Conservation (phyloP, 2,113 vertebrate genomes). For the Leiothrix lutea region DNA sequence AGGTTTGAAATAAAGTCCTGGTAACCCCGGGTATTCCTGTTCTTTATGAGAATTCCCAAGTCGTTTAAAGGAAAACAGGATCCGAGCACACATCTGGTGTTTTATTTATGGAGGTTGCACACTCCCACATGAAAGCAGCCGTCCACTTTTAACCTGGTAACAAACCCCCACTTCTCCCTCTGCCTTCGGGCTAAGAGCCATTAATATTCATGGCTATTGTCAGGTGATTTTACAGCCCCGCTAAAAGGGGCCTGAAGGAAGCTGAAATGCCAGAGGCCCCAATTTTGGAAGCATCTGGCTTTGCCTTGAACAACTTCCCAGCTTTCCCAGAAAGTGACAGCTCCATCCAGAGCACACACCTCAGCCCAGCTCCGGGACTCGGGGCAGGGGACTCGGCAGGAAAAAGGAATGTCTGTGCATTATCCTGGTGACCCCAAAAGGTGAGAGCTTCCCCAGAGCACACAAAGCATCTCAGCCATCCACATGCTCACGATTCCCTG, state of each 20-base stretch:
- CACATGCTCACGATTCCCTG: accelerated
- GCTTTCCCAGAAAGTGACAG: background rate
- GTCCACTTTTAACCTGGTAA: background rate
- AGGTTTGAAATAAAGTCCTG: background rate
- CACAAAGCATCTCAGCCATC: background rate
- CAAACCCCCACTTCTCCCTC: background rate
- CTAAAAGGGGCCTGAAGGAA: background rate
- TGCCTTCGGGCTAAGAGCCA: background rate
- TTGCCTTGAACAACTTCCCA: background rate
- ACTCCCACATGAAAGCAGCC: slow-evolving; percentile 22
- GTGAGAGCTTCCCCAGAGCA: background rate
- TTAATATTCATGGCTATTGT: background rate
- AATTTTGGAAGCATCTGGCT: background rate
- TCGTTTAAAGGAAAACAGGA: background rate
- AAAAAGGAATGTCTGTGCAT: background rate
- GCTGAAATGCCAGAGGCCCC: background rate
- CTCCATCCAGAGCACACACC: background rate
- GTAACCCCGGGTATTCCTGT: background rate
- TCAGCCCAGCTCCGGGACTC: background rate
- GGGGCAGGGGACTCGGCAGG: background rate
- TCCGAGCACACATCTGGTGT: slow-evolving; percentile 27
- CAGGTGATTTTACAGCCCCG: background rate
- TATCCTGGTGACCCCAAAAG: accelerated
- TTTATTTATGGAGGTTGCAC: slow-evolving; percentile 5
- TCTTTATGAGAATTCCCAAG: background rate